Evolutionary conservation across 2,113 vertebrate genomes (phyloP), one percentile per base, ranked within the genome.

Genomic region (Orthonyx spaldingii): DNA sequence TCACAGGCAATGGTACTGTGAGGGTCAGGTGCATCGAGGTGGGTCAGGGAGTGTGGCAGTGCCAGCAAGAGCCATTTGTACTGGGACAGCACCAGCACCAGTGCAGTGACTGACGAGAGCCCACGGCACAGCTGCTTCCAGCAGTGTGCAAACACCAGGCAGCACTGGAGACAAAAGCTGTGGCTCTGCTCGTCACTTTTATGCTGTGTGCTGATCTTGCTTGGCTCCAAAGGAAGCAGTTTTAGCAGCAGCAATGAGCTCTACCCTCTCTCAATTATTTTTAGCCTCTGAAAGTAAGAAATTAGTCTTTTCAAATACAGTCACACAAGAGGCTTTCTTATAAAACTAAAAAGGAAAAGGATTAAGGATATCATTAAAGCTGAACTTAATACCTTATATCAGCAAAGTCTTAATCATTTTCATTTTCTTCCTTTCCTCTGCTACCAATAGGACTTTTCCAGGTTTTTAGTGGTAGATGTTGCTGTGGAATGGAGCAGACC

Each of bases 21-120:
- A 49, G 46, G 17, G 4, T 28, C 22, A 41, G 24, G 17, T 1
- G 8, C 41, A 8, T 7, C 0, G 1, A 33, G 35, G 22, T 10
- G 35, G 7, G 13, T 16, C 50, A 20, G 53, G 37, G 20, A 61
- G 23, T 0, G 0, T 7, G 35, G 47, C 35, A 50, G 44, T 21
- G 39, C 19, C 60, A 35, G 35, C 0, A 2, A 8, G 28, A 6
- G 4, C 46, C 8, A 9, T 0, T 1, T 3, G 26, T 7, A 17
- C 20, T 3, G 1, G 18, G 26, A 37, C 20, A 14, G 50, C 50
- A 17, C 6, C 0, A 0, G 16, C 52, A 18, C 3, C 0, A 0
- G 23, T 0, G 0, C 0, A 0, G n/a, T 42, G 35, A 7, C 44
- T 2, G 16, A n/a, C 20, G 9, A 30, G 19, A 5, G 3, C 27